Conservation (phyloP, 2,797 vertebrate genomes). For the Synanceia verrucosa region DNA sequence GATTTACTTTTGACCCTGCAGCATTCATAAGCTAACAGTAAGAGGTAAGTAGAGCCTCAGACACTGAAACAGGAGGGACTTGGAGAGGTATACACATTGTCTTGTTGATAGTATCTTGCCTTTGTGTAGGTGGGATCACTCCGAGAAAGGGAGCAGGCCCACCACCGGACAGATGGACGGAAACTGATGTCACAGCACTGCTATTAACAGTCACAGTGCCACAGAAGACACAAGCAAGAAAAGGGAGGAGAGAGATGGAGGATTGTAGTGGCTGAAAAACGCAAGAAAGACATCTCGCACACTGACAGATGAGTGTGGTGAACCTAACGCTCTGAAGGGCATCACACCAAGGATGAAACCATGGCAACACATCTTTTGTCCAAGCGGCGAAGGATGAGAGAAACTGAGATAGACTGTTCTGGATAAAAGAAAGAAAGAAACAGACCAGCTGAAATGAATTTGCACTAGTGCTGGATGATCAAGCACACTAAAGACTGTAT, state of each 20-base stretch:
- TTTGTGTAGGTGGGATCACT: slow-evolving; percentile 66
- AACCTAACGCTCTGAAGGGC: slow-evolving; percentile 70
- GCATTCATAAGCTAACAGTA: slow-evolving; percentile 89
- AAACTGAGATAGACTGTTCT: slow-evolving; percentile 53
- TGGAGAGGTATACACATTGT: background rate
- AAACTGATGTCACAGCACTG: slow-evolving; percentile 61
- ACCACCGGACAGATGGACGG: slow-evolving; percentile 61
- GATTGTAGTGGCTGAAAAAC: slow-evolving; percentile 41
- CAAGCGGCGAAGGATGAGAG: slow-evolving; percentile 58
- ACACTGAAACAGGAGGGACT: background rate
- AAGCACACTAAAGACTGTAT: slow-evolving; percentile 80
- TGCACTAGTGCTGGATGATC: slow-evolving; percentile 80
- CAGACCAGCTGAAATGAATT: slow-evolving; percentile 80
- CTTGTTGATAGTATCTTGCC: slow-evolving; percentile 36
- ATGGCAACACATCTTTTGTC: slow-evolving; percentile 76
- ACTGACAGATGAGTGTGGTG: slow-evolving; percentile 63
- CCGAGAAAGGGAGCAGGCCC: slow-evolving; percentile 63
- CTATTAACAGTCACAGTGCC: slow-evolving; percentile 41
- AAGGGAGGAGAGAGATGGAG: slow-evolving; percentile 24
- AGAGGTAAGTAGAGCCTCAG: slow-evolving; percentile 57
- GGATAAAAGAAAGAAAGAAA: slow-evolving; percentile 53
- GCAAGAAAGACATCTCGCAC: slow-evolving; percentile 60
- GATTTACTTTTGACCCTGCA: slow-evolving; percentile 91
- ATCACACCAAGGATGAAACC: slow-evolving; percentile 78
- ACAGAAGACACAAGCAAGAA: slow-evolving; percentile 33